Evolutionary conservation across 2,888 invertebrate genomes (phyloP), one percentile per base, ranked within the genome.

Genomic region (Polydrusus tereticollis): DNA sequence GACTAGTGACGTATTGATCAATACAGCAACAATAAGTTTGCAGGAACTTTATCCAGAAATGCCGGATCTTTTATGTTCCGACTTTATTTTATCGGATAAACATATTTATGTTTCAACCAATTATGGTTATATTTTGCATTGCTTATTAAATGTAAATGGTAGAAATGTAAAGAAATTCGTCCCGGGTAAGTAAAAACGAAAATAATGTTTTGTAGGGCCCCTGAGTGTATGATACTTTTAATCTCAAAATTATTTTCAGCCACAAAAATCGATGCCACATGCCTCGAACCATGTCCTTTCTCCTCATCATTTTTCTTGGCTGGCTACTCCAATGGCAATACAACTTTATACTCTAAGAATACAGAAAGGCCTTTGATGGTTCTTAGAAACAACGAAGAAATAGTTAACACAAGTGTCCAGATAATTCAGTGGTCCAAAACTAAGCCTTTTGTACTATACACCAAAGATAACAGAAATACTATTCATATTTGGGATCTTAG

Each of bases 401-500:
- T 82, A 12, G 73, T 69, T 5, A 80, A 73, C 7, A 79, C 79
- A 4, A 80, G 81, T 10, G 83, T 89, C 33, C 85, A 84, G 75
- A 78, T 81, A 2, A 78, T 89, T 6, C 87, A 87, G 77, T 89
- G 89, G 89, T 89, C 88, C 0, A 84, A 82, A 60, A 85, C 86
- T 12, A 87, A 86, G 78, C 88, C 89, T 0, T 87, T 87, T 69
- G 83, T 86, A 18, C 84, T 89, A 77, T 89, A 87, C 76, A 83
- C 85, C 14, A 82, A 88, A 72, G 88, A 88, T 78, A 78, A 80
- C 21, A 76, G 69, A 41, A 86, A 83, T 76, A 86, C 85, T 36
- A 83, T 89, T 47, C 85, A 88, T 70, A 80, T 88, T 38, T 89
- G 89, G 89, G 85, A 89, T 80, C 82, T 89, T 73, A 84, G 83